Evolutionary conservation across 2,113 vertebrate genomes (phyloP).

Genomic region (Caloenas nicobarica): DNA sequence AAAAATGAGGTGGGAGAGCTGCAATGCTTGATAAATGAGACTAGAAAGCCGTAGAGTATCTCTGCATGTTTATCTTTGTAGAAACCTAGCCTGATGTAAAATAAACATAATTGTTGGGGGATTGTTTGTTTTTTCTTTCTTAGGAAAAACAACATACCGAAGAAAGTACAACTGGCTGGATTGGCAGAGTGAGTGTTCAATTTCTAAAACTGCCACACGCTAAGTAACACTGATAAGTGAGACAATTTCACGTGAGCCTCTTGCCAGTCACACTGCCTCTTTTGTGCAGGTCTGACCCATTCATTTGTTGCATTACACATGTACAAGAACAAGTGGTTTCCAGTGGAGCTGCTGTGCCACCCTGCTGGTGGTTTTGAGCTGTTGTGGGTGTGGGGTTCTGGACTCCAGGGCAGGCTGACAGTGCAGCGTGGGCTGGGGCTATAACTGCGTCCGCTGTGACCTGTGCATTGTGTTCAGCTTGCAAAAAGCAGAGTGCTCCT

Average conservation of each 20-base stretch:
- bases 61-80: neutral
- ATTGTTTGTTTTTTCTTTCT: constrained; percentile 28
- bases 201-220: neutral
- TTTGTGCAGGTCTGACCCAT: neutral
- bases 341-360: accelerated
- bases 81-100: neutral
- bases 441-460: neutral
- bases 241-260: neutral
- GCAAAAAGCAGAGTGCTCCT: neutral
- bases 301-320: neutral
- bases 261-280: neutral
- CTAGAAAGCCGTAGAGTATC: neutral
- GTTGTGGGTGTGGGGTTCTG: neutral
- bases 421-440: neutral
- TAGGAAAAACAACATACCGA: constrained; percentile 72
- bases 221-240: neutral
- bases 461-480: neutral
- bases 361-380: accelerated
- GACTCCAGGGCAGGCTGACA: neutral
- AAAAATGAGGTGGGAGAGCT: neutral
- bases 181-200: constrained; percentile 89
- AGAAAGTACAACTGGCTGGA: constrained; percentile 88
- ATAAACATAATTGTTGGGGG: neutral
- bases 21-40: neutral
- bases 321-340: neutral